Conservation (phyloP, 2,888 invertebrate genomes). For the Nemurella pictetii region DNA sequence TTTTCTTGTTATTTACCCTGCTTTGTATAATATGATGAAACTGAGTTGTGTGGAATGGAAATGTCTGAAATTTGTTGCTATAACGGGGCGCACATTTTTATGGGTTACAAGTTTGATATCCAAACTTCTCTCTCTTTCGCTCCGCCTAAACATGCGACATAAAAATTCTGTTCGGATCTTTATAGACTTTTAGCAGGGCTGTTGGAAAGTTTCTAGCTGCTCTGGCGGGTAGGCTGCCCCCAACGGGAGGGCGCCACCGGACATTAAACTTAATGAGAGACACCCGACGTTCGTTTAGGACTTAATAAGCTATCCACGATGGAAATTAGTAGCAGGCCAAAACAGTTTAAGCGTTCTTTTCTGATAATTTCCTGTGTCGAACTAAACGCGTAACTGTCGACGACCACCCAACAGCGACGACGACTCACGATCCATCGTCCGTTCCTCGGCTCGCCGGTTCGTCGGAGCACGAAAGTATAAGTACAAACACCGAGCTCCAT, state of each 20-base stretch:
- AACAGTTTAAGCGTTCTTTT: not conserved
- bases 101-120: not conserved
- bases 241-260: not conserved
- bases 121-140: not conserved
- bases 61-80: not conserved
- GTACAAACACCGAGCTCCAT: not conserved
- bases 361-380: not conserved
- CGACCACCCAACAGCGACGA: not conserved
- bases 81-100: not conserved
- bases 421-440: not conserved
- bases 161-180: not conserved
- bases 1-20: not conserved
- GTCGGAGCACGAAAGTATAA: not conserved
- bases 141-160: not conserved
- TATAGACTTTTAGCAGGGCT: not conserved
- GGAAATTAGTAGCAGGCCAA: not conserved
- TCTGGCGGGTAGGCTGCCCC: not conserved
- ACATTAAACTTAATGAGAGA: not conserved
- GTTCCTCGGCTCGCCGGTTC: not conserved
- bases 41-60: not conserved
- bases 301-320: not conserved
- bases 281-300: not conserved
- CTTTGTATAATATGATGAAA: not conserved
- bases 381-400: not conserved
- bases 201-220: not conserved